A percentile compares a stretch with the other conserved stretches of the same genome.
These are phyloP conservation scores for Cydia splendana DNA, from an alignment of 1,140 invertebrate species.

Conservation along the genomic window DNA sequence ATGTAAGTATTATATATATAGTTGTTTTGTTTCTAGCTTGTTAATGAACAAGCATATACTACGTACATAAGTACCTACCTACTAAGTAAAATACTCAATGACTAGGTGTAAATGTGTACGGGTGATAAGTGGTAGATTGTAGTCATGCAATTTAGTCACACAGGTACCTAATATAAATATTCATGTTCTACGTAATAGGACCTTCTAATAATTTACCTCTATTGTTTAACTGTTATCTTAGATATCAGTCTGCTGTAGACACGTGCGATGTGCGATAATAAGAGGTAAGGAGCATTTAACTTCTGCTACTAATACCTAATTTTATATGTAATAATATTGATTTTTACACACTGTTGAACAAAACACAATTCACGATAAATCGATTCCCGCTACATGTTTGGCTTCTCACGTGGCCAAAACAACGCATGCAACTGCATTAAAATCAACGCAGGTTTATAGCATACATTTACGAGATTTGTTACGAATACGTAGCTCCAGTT, in stretches of 20 bases:
- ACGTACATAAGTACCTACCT: too few species aligned
- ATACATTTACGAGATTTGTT: background rate
- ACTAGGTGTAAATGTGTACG: too few species aligned
- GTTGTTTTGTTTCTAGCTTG: too few species aligned
- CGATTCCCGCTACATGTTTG: background rate
- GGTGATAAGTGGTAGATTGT: background rate
- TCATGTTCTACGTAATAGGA: constrained; percentile 1
- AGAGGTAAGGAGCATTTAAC: background rate
- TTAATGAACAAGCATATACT: too few species aligned
- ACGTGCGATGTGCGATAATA: constrained; percentile 6
- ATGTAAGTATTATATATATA: too few species aligned
- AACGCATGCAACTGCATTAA: constrained; percentile 3
- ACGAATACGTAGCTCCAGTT: background rate
- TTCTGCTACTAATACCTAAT: background rate
- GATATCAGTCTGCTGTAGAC: background rate
- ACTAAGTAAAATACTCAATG: too few species aligned
- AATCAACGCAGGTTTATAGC: constrained; percentile 8
- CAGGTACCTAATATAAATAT: background rate
- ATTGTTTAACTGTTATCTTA: constrained; percentile 16
- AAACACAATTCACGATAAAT: background rate
- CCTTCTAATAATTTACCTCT: constrained; percentile 10
- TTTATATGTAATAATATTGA: background rate
- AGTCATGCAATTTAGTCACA: background rate
- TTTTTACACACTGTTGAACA: background rate
- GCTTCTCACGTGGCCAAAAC: constrained; percentile 6